Evolutionary conservation across 2,113 vertebrate genomes (phyloP), one percentile per base, ranked within the genome.

Genomic region (Nibea albiflora): DNA sequence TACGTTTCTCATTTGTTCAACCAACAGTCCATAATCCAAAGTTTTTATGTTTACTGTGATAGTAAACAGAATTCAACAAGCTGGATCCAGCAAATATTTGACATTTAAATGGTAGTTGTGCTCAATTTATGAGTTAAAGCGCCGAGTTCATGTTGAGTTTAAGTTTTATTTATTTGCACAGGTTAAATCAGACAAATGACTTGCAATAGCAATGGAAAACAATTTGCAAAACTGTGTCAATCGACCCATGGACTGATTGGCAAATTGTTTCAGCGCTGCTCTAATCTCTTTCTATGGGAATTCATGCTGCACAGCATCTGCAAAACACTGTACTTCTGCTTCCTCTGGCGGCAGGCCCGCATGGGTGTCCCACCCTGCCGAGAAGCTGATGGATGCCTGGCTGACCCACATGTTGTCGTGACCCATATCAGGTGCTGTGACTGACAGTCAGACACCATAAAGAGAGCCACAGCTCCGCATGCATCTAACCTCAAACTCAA

Each of bases 351-450:
- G 4, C 11, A n/a, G 60, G 61, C 66, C 46, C 11, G 8, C 17
- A 77, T 52, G 28, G 24, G 61, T 49, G 52, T 56, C 58, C 19
- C 68, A 63, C 63, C 85, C 83, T 63, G 78, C 86, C 82, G 78
- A 61, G 76, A 78, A n/a, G 67, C 65, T 88, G 80, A 75, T 49
- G 74, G 80, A 81, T n/a, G 7, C 80, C 76, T 77, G 81, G 52
- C 69, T 81, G 83, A 82, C 84, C 74, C 80, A 16, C 52, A 35
- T 71, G 76, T 85, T 88, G 77, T 85, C 39, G 35, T 7, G 17
- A 56, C 60, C 24, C 53, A 39, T 75, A 85, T 89, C 89, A 62
- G 83, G 76, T 84, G 58, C 74, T 14, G 56, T 90, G 84, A 87
- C 57, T 81, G 85, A 86, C 86, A 86, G 71, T 69, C 68, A 60